These are phyloP conservation scores for Lasioglossum morio DNA, from an alignment of 2,888 invertebrate genomes.

Conservation along the genomic window DNA sequence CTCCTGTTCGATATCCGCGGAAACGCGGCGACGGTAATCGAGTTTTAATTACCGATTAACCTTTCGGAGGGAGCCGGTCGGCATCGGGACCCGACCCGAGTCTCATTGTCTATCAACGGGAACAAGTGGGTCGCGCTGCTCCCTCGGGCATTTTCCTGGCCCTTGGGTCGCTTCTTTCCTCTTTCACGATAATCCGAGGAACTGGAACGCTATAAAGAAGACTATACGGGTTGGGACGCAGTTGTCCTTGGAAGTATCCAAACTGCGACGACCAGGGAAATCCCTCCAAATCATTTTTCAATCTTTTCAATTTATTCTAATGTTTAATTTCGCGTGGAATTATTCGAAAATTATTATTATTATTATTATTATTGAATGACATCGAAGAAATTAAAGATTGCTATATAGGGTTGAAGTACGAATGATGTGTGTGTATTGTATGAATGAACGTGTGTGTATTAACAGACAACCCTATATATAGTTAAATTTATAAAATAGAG, in stretches of 20 bases:
- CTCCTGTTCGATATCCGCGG: conserved; percentile 46
- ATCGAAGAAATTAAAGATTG: too few species aligned
- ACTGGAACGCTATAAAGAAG: neutral
- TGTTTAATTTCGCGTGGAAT: too few species aligned
- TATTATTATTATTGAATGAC: too few species aligned
- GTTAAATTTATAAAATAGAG: too few species aligned
- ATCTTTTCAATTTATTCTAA: too few species aligned
- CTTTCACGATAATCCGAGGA: neutral
- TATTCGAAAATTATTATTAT: too few species aligned
- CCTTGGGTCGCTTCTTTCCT: neutral
- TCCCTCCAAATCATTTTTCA: too few species aligned
- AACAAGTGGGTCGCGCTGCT: conserved; percentile 43
- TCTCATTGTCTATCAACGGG: conserved; percentile 56
- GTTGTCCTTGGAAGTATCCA: neutral
- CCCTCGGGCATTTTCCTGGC: conserved; percentile 39
- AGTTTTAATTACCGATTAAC: conserved; percentile 58
- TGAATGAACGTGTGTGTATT: too few species aligned
- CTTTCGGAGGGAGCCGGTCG: conserved; percentile 25
- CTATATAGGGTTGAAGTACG: too few species aligned
- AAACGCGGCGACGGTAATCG: conserved; percentile 42
- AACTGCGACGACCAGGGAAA: too few species aligned
- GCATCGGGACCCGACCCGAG: conserved; percentile 14
- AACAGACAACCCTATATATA: too few species aligned
- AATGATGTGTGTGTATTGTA: too few species aligned
- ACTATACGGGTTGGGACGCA: neutral